Base-by-base conservation (phyloP, 2,113 vertebrate genomes). In the Tichodroma muraria region DNA sequence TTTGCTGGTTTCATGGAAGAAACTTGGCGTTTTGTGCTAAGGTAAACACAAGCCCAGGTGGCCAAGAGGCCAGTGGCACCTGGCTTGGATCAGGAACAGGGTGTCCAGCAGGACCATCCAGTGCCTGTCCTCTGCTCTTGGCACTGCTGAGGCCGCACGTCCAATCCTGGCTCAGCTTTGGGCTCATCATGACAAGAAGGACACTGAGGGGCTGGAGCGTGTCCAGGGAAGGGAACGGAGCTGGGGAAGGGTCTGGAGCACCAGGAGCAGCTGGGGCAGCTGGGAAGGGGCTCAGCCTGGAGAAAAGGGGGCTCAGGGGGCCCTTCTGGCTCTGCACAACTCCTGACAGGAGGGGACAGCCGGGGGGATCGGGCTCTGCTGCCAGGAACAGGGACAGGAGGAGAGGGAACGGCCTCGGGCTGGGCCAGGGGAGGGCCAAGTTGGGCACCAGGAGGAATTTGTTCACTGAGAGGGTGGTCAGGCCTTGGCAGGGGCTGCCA, bases 391-490 rank as follows among this genome's bases (percentile, higher is more conserved):
- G 81, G 50, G 24, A 56, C 50, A 75, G 81, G 50, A 54, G 0
- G 11, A n/a, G 49, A 1, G 18, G 15, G 0, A 64, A 40, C 0
- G 6, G 24, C 59, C 81, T 23, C 81, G 56, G 0, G 23, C n/a
- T 84, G 81, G 0, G 24, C 28, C 30, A 40, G 30, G 1, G 18
- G 2, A 38, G 18, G 50, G 0, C 38, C 69, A 65, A 35, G 23
- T 0, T 56, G 81, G 30, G 10, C 35, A 56, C 0, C 8, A 40
- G 35, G 1, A 49, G 30, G 70, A 75, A 49, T 49, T 85, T 57
- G 42, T 1, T 0, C 1, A 0, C 49, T 18, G 65, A 19, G 40
- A 19, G 23, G 15, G 30, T 3, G 35, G 0, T 24, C 42, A 85
- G 30, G 35, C 20, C 5, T 30, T 65, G 52, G 70, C 0, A 57